Evolutionary conservation across 2,797 vertebrate genomes (phyloP), one percentile per base, ranked within the genome.

Genomic region (Lophius americanus): DNA sequence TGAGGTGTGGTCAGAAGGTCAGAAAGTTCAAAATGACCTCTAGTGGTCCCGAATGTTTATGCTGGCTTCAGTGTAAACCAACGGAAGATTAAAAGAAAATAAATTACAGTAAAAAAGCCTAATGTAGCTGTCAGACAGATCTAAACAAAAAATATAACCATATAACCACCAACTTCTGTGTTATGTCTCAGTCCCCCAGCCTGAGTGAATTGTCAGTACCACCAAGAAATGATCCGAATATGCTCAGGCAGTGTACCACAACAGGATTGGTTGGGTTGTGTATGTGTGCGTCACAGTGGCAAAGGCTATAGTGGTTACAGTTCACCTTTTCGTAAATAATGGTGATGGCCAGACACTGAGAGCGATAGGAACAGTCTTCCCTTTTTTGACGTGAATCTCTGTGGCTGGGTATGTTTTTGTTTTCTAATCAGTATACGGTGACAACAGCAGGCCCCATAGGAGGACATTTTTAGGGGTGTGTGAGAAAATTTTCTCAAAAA

Each of bases 101-200:
- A 51, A 78, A 73, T 78, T 14, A 47, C 63, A 56, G 43, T 12
- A 37, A 72, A 23, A 68, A 43, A 46, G 64, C 47, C 56, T 72
- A 73, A 81, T 83, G 71, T 84, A 76, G 54, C 78, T 78, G 71
- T 79, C 78, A 89, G 80, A 89, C 60, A 75, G 67, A 76, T 80
- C 68, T 73, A 91, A 92, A 91, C 87, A 92, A 80, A 80, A 66
- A 66, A 14, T 9, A 59, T 37, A 54, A 46, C 52, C 36, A 66
- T 13, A 47, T 73, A 70, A 73, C 60, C 13, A 75, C 70, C 23
- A 7, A 80, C 83, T 83, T 56, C 84, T 86, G 82, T 83, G 87
- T 92, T 93, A 91, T 91, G 89, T 92, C 92, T 93, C 75, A 7
- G 49, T 76, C 64, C 75, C 72, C 67, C 64, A 78, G 81, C 71